Conservation (phyloP, 92 coral and sea anemone genomes). For the Muricea muricata region DNA sequence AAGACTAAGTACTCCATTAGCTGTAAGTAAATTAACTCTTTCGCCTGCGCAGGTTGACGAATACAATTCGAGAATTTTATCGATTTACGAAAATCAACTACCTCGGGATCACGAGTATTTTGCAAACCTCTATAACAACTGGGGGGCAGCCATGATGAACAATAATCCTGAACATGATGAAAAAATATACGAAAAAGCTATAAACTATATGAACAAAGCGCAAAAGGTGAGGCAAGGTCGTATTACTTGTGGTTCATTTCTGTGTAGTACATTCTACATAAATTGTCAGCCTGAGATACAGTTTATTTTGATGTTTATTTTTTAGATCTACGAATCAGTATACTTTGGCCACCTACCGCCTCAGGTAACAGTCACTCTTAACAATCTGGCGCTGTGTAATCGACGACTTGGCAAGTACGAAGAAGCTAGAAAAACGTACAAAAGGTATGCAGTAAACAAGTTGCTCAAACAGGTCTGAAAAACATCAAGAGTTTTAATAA, state of each 20-base stretch:
- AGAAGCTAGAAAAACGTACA: conserved; percentile 71
- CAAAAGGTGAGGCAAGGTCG: conserved; percentile 58
- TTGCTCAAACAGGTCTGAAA: too few relatives aligned
- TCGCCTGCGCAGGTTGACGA: conserved; percentile 56
- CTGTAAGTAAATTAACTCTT: not conserved
- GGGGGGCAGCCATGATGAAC: conserved; percentile 63
- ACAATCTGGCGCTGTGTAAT: conserved; percentile 86
- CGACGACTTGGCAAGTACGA: conserved; percentile 64
- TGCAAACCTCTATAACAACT: conserved; percentile 77
- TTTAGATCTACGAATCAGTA: conserved; percentile 81
- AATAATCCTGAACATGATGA: conserved; percentile 73
- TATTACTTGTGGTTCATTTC: too few relatives aligned
- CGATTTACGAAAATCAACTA: conserved; percentile 70
- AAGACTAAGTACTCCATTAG: too few relatives aligned
- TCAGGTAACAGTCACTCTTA: conserved; percentile 84
- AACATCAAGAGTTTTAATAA: too few relatives aligned
- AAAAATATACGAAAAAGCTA: conserved; percentile 24
- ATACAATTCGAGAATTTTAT: conserved; percentile 70
- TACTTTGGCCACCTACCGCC: conserved; percentile 89
- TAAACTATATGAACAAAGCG: conserved; percentile 69
- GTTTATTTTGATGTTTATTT: not conserved
- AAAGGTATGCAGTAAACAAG: conserved; percentile 52
- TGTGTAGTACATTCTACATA: too few relatives aligned
- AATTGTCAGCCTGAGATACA: too few relatives aligned
- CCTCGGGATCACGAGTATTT: conserved; percentile 62